Evolutionary conservation across 1,140 invertebrate species (phyloP).

Genomic region (Drosophila nigrodunni): DNA sequence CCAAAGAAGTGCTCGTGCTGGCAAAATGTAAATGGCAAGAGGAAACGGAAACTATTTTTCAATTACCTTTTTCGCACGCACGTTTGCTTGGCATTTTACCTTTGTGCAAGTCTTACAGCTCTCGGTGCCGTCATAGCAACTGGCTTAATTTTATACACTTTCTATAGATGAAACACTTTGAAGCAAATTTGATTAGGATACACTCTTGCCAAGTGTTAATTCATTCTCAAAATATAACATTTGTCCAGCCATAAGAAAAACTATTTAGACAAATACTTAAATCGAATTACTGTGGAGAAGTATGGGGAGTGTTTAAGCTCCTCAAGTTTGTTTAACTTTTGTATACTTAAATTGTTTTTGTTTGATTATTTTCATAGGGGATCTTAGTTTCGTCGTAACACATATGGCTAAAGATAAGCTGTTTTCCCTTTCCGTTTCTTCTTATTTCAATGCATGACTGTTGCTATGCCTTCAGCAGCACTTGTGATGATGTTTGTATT

Average conservation of each 20-base stretch:
- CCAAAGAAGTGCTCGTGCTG: slow-evolving; percentile 15
- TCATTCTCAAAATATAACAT: neutral
- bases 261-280: no score
- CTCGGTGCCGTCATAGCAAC: slow-evolving; percentile 5
- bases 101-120: slow-evolving; percentile 52
- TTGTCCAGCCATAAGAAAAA: no score
- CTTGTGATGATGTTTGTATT: slow-evolving; percentile 33
- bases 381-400: slow-evolving; percentile 51
- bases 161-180: no score
- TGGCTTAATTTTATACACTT: slow-evolving; percentile 16
- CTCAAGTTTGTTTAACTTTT: neutral
- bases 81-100: slow-evolving; percentile 77
- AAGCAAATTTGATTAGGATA: neutral
- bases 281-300: no score
- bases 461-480: slow-evolving; percentile 41
- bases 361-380: slow-evolving; percentile 26
- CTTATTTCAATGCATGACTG: slow-evolving; percentile 56
- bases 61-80: slow-evolving; percentile 81
- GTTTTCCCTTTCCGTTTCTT: slow-evolving; percentile 42
- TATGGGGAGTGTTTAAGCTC: no score
- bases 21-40: slow-evolving; percentile 32
- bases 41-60: slow-evolving; percentile 80
- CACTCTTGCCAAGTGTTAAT: neutral
- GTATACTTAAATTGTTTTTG: neutral
- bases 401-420: slow-evolving; percentile 28